A percentile compares a stretch with the other conserved stretches of the same genome.
Conservation (phyloP, 2,888 invertebrate species). For the Ormyrus thymus region DNA sequence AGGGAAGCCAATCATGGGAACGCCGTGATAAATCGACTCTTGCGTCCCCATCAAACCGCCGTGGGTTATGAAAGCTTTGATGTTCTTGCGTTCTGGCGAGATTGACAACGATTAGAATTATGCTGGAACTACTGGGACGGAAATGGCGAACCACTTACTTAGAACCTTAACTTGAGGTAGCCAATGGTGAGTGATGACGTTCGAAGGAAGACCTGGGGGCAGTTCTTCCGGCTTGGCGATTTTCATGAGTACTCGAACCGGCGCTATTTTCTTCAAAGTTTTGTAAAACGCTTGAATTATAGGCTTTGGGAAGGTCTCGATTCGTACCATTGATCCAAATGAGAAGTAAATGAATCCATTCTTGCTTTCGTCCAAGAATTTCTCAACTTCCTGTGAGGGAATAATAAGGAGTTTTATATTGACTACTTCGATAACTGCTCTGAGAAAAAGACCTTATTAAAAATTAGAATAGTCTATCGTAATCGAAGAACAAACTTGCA, state of each 20-base stretch:
- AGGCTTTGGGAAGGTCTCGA: constrained; percentile 67
- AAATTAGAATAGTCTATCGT: too few relatives aligned
- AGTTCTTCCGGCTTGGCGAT: constrained; percentile 65
- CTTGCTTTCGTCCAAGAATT: constrained; percentile 68
- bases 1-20: constrained; percentile 65
- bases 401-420: too few relatives aligned
- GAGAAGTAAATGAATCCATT: constrained; percentile 69
- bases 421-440: background rate
- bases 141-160: constrained; percentile 58
- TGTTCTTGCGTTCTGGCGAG: constrained; percentile 65
- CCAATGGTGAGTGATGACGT: constrained; percentile 68
- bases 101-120: background rate
- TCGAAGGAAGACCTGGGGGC: constrained; percentile 66
- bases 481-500: too few relatives aligned
- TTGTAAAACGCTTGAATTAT: constrained; percentile 62
- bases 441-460: too few relatives aligned
- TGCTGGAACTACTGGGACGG: background rate
- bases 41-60: constrained; percentile 63
- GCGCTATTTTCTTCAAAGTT: constrained; percentile 67
- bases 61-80: constrained; percentile 64
- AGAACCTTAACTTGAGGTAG: constrained; percentile 66
- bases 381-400: constrained; percentile 63
- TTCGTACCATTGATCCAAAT: constrained; percentile 71
- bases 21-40: constrained; percentile 62
- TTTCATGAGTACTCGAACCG: constrained; percentile 68